Evolutionary conservation across 2,797 vertebrate genomes (phyloP), one percentile per base, ranked within the genome.

Genomic region (Epinephelus awoara): DNA sequence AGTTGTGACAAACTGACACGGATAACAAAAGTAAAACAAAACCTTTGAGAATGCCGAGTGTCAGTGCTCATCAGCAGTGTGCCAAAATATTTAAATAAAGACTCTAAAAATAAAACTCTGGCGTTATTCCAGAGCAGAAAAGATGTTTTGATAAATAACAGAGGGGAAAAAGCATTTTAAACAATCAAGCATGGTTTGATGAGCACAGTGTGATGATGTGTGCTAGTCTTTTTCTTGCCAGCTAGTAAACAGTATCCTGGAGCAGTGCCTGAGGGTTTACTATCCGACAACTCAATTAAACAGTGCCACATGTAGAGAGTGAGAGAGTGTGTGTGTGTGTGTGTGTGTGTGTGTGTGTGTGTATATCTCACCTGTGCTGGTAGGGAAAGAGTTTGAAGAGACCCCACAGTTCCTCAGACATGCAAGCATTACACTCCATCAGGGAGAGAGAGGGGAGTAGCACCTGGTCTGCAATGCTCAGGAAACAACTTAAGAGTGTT

Each of bases 301-400:
- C 59, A 72, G 25, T 29, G n/a, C 47, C 47, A 49, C 47, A 73
- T 55, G 52, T 0, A 34, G 63, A n/a, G 59, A 50, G 7, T 40
- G 62, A 59, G 56, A 47, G 54, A 34, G 47, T 27, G 49, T 38
- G 23, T 42, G 54, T 42, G 47, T 27, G 49, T 38, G 23, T 42
- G 55, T 10, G 54, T 42, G 47, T 27, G 49, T 38, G 23, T 42
- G 55, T 10, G 42, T 38, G 25, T 46, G 34, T 50, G 50, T 15
- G 56, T 38, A 5, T 2, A 44, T 83, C 92, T 96, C 92, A 99
- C 98, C 98, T 96, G 93, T 98, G 96, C 77, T 97, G 97, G 95
- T 99, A 99, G 1, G 98, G 98, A 91, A 99, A 99, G 68, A 97
- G 97, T 92, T 98, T 99, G 90, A 99, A 98, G 95, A 99, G 97